Base-by-base conservation (phyloP, 1,140 invertebrate genomes). In the Thereuonema tuberculata region DNA sequence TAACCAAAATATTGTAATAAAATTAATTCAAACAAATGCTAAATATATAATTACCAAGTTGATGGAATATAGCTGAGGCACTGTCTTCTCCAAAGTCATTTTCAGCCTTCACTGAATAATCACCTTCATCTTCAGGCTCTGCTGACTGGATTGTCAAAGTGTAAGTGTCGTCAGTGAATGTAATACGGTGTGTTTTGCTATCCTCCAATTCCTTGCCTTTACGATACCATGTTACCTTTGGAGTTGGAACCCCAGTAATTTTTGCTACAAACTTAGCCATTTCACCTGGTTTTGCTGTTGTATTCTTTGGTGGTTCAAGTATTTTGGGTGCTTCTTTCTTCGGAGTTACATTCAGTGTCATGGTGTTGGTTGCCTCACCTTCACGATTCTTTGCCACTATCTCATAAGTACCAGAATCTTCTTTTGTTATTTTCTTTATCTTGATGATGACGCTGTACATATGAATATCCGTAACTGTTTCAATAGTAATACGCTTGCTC, bases 371-470 rank as follows among this genome's bases (percentile, higher is more conserved):
- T 17, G 89, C 83, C 78, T 94, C 88, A 24, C 93, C 93, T 74
- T 93, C 90, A 64, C 86, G 79, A 70, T 94, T 96, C 56, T 84
- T 86, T 2, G 91, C 89, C 28, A 86, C 74, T 2, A 94, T 84
- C 67, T 90, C 88, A 70, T 94, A 96, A 15, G 77, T 81, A 24
- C 93, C 93, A 74, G 92, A 88, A 73, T 94, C 88, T 24, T 72
- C 70, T 63, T 85, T 86, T 61, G 81, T 78, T 0, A 88, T 82
- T 66, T 87, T 82, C 25, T 80, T 82, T 58, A 93, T 89, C 68
- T 83, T 85, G 5, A 93, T 73, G 17, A 84, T 81, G 63, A 84
- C 89, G 58, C 81, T 84, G 67, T 91, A 93, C 82, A 89, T 91
- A 65, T 93, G 88, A 80, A 91, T 87, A 66, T 93, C 88, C 12